A percentile compares a stretch with the other conserved stretches of the same genome.
phyloP scores from a whole-genome alignment of 2,113 vertebrate species.

The Martes martes region DNA sequence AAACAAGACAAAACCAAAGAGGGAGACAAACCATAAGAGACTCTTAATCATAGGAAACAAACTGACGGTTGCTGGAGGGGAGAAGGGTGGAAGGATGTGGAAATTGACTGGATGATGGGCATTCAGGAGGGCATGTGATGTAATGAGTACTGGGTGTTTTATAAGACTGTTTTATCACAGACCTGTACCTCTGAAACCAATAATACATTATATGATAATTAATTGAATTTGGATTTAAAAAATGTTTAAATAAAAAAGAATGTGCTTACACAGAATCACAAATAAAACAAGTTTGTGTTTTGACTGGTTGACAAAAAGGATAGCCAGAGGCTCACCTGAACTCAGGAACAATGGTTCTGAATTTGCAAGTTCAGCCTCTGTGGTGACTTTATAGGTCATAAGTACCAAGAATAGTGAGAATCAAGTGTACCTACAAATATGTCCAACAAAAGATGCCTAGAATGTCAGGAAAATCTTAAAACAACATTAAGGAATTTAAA shows the following conservation, averaged over 20 bases:
- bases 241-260: neutral
- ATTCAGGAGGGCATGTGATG: neutral
- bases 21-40: neutral
- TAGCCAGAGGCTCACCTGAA: neutral
- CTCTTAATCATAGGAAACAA: neutral
- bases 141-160: neutral
- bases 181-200: neutral
- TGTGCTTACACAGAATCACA: neutral
- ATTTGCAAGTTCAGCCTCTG: neutral
- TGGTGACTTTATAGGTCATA: neutral
- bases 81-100: neutral
- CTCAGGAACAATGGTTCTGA: too few relatives aligned
- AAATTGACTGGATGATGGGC: neutral
- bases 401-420: neutral
- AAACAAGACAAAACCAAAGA: neutral
- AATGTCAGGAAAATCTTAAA: neutral
- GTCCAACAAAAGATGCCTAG: neutral
- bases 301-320: neutral
- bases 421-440: neutral
- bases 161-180: neutral
- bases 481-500: neutral
- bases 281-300: too few relatives aligned
- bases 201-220: neutral
- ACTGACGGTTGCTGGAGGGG: neutral
- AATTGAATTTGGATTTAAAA: neutral